Conservation (phyloP, 1,140 invertebrate species). For the Portunus trituberculatus region DNA sequence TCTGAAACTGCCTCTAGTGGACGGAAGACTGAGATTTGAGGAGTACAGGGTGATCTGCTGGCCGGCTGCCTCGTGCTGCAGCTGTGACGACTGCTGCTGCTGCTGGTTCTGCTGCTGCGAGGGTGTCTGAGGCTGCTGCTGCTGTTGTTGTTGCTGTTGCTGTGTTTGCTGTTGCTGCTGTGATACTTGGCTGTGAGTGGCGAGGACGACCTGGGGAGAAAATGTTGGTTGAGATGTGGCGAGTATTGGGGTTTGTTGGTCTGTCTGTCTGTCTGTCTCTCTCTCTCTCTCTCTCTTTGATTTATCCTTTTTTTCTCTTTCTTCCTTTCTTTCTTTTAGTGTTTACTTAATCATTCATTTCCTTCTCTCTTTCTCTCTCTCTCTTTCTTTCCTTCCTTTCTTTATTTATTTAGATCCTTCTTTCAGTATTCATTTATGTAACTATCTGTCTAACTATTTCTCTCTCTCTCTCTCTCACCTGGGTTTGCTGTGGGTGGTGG, state of each 20-base stretch:
- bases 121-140: slow-evolving; percentile 57
- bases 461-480: slow-evolving; percentile 18
- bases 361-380: no score
- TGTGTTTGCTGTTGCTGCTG: slow-evolving; percentile 60
- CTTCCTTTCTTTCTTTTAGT: no score
- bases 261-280: no score
- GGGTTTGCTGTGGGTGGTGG: slow-evolving; percentile 60
- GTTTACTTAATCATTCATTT: no score
- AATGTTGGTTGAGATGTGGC: not conserved
- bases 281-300: no score
- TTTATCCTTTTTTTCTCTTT: no score
- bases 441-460: no score
- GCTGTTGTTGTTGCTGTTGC: slow-evolving; percentile 57
- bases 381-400: no score
- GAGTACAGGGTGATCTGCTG: slow-evolving; percentile 62
- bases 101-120: slow-evolving; percentile 54
- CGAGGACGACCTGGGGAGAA: slow-evolving; percentile 53
- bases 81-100: slow-evolving; percentile 63
- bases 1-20: slow-evolving; percentile 62
- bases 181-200: slow-evolving; percentile 61
- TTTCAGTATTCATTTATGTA: no score
- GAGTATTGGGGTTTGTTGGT: no score
- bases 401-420: no score
- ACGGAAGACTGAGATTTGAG: slow-evolving; percentile 58
- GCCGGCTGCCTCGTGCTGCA: slow-evolving; percentile 56